Evolutionary conservation across 2,797 vertebrate genomes (phyloP), one percentile per base, ranked within the genome.

Genomic region (Hoplostethus mediterraneus): DNA sequence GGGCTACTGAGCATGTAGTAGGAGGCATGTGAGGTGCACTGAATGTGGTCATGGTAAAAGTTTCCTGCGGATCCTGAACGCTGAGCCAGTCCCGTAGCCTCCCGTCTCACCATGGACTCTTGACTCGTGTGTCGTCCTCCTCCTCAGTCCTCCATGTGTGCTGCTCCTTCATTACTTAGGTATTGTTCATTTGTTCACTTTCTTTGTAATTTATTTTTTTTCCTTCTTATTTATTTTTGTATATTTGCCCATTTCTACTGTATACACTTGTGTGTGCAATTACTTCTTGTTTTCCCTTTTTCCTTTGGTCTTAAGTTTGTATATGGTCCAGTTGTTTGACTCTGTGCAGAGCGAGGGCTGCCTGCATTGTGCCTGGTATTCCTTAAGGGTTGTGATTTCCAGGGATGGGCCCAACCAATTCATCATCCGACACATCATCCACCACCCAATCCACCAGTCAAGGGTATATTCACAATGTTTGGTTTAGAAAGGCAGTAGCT

Each of bases 1-100:
- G 86, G 79, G 75, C 89, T 91, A 76, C 85, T 68, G 88, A 88
- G 89, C 82, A 47, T 90, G 91, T 84, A 84, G 90, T 80, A 52
- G 80, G 63, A 89, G 82, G 80, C 55, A 85, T 75, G 84, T 70
- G 86, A 89, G 87, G 91, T 90, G 89, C 89, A 92, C 88, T 91
- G 92, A 94, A 87, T 79, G 87, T 73, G 87, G 89, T 91, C 81
- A 84, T 86, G 87, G 90, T 93, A 71, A 77, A 79, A 90, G 93
- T 94, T 95, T 95, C 95, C 95, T 95, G 95, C 94, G 87, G 91
- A 95, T 93, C 75, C 82, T 93, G 92, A 95, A 95, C 87, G 90
- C 95, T 95, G 95, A 95, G 95, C 95, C 95, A 95, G 94, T 94
- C 80, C 38, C 13, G 86, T 87, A 90, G 89, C 69, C 16, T 86